phyloP scores from a whole-genome alignment of 1,140 invertebrate genomes.

The Drosophila neocordata region DNA sequence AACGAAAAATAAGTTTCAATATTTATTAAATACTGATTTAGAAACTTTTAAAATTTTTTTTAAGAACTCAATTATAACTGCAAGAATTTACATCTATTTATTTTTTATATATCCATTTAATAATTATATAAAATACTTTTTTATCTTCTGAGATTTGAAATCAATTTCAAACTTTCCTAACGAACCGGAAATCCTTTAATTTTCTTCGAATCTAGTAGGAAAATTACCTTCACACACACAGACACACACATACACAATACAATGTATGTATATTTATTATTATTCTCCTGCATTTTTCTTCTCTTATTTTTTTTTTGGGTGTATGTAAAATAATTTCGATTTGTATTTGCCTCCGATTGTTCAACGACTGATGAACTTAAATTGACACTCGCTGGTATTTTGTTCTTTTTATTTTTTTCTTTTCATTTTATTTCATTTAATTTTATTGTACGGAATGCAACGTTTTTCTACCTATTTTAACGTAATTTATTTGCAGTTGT shows the following conservation, averaged over 20 bases:
- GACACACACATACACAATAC: not conserved
- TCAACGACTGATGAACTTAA: slow-evolving; percentile 66
- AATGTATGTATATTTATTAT: slow-evolving; percentile 37
- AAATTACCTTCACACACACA: slow-evolving; percentile 6
- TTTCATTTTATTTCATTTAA: slow-evolving; percentile 20
- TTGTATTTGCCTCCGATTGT: slow-evolving; percentile 18
- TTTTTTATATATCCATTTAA: no score
- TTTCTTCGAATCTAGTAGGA: not conserved
- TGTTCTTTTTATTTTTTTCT: slow-evolving; percentile 47
- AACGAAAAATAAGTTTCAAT: no score
- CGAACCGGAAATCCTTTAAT: no score
- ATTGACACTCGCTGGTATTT: slow-evolving; percentile 64
- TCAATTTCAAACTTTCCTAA: no score
- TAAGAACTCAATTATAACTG: no score
- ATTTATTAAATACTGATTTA: no score
- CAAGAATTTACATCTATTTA: no score
- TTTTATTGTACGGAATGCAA: slow-evolving; percentile 16
- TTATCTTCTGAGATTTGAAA: no score
- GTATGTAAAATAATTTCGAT: slow-evolving; percentile 44
- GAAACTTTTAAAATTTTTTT: no score
- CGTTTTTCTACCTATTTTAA: slow-evolving; percentile 65
- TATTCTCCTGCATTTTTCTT: slow-evolving; percentile 37
- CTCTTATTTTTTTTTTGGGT: slow-evolving; percentile 35
- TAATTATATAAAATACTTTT: no score
- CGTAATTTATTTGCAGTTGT: slow-evolving; percentile 76